Evolutionary conservation across 1,140 invertebrate species (phyloP).

Genomic region (Ooceraea biroi): DNA sequence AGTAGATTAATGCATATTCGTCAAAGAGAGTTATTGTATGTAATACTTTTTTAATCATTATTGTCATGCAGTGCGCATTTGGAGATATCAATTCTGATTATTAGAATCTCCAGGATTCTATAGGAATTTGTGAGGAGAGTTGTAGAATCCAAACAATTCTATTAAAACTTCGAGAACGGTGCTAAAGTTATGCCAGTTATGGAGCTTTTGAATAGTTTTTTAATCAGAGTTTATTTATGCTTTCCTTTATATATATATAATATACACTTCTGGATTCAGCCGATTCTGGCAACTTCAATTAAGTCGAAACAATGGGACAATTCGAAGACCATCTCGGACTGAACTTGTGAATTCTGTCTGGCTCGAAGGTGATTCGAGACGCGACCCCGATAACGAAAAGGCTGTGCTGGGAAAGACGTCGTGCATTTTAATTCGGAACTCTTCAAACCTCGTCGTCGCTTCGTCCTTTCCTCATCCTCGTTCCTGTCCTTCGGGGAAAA

Average conservation of each 20-base stretch:
- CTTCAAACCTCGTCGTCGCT: constrained; percentile 21
- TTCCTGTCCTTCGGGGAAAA: constrained; percentile 49
- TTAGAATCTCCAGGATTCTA: background rate
- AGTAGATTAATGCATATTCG: background rate
- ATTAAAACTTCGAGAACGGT: background rate
- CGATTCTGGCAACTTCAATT: constrained; percentile 33
- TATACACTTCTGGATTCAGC: constrained; percentile 24
- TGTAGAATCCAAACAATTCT: background rate
- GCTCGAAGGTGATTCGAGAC: constrained; percentile 32
- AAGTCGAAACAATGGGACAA: constrained; percentile 45
- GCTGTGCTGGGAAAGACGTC: constrained; percentile 22
- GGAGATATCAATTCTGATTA: background rate
- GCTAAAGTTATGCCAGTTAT: background rate
- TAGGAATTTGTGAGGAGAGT: background rate
- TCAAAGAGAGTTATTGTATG: background rate
- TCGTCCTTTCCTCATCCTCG: background rate
- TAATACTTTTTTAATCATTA: background rate
- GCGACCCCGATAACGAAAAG: constrained; percentile 54
- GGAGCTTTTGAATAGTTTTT: background rate
- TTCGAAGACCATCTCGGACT: background rate
- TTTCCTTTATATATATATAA: constrained; percentile 1
- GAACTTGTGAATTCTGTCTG: constrained; percentile 34
- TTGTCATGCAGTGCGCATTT: background rate
- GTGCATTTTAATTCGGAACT: constrained; percentile 72
- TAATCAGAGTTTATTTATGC: constrained; percentile 9